phyloP scores from a whole-genome alignment of 2,797 vertebrate species.

The Danio jaintianensis region DNA sequence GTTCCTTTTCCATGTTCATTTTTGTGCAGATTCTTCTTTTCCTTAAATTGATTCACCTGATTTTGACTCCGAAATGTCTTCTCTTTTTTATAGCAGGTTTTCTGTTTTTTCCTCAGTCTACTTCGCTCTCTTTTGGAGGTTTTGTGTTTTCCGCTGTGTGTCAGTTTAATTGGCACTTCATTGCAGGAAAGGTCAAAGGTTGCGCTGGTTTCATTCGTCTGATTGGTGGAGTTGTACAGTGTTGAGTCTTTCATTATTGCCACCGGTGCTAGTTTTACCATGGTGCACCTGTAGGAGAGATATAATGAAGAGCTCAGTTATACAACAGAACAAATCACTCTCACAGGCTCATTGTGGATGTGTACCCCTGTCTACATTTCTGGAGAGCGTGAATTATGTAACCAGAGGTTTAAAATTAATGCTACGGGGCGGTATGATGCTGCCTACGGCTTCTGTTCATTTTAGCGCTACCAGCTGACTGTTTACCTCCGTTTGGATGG shows the following conservation, averaged over 20 bases:
- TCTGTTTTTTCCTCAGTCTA: constrained; percentile 17
- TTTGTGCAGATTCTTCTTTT: constrained; percentile 30
- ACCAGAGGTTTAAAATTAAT: too few relatives aligned
- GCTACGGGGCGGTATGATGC: too few relatives aligned
- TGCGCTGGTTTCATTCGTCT: constrained; percentile 21
- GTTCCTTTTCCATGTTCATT: background rate
- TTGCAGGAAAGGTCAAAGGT: constrained; percentile 17
- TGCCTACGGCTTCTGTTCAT: too few relatives aligned
- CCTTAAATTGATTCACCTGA: constrained; percentile 61
- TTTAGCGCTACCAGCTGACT: too few relatives aligned
- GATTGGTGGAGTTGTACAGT: constrained; percentile 70
- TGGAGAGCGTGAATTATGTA: too few relatives aligned
- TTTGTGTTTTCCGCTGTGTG: constrained; percentile 32
- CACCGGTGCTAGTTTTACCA: constrained; percentile 68
- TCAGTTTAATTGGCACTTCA: constrained; percentile 29
- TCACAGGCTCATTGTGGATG: too few relatives aligned
- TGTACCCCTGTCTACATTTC: too few relatives aligned
- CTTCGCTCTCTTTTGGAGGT: constrained; percentile 45
- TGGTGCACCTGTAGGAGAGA: constrained; percentile 80
- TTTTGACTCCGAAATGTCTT: constrained; percentile 57
- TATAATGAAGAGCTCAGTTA: background rate
- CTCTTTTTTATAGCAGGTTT: constrained; percentile 60
- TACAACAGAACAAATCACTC: background rate
- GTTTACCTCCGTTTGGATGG: too few relatives aligned
- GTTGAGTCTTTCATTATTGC: constrained; percentile 79